phyloP scores from a whole-genome alignment of 2,888 invertebrate genomes.

The Dryocosmus kuriphilus region DNA sequence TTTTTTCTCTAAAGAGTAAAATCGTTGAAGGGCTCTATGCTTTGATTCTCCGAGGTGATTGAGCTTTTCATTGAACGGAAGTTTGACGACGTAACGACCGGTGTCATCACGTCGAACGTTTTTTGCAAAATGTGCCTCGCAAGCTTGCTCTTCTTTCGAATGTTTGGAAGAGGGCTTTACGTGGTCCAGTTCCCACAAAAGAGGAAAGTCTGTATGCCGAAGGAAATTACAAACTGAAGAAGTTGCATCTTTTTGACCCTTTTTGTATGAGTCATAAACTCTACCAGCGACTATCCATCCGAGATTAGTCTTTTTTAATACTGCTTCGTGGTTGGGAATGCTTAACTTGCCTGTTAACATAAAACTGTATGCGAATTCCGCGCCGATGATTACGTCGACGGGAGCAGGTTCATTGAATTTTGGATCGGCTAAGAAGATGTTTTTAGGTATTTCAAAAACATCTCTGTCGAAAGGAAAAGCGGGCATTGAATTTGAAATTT shows the following conservation, averaged over 20 bases:
- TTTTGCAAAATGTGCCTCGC: too few species aligned
- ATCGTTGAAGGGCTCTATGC: slow-evolving; percentile 51
- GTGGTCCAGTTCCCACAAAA: too few species aligned
- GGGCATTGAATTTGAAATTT: neutral
- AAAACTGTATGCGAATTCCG: neutral
- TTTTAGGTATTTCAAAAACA: neutral
- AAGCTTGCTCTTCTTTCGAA: too few species aligned
- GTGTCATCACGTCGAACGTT: too few species aligned
- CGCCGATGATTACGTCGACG: neutral
- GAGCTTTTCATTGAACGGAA: neutral
- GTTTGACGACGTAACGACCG: too few species aligned
- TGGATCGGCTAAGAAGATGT: slow-evolving; percentile 12
- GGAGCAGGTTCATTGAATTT: neutral
- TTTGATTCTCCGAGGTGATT: slow-evolving; percentile 54
- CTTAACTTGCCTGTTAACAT: neutral
- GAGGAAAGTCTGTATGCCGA: too few species aligned
- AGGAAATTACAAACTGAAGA: neutral
- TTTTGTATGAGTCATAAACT: neutral
- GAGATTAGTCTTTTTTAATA: slow-evolving; percentile 44
- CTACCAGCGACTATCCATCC: slow-evolving; percentile 46
- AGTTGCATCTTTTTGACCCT: too few species aligned
- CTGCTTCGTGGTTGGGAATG: neutral
- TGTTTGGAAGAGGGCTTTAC: too few species aligned
- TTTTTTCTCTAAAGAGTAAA: slow-evolving; percentile 54
- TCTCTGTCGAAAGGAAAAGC: neutral